Percentiles rank a stretch among this genome's conserved stretches.
phyloP scores from a whole-genome alignment of 92 coral and sea anemone genomes.

The Siderastrea radians region DNA sequence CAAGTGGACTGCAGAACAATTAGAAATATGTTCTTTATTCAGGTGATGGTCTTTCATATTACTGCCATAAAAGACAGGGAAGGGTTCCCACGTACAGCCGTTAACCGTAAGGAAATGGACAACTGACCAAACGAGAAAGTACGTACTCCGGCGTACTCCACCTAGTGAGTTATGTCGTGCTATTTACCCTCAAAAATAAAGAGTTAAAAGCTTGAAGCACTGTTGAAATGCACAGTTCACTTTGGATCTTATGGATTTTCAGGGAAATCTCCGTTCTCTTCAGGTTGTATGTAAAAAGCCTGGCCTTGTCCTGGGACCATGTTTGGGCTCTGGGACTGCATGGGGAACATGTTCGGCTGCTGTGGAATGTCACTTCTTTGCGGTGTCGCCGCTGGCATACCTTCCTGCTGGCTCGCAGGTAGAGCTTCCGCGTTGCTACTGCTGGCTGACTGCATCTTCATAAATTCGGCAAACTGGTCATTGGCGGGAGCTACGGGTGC shows the following conservation, averaged over 20 bases:
- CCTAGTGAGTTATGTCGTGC: constrained; percentile 3
- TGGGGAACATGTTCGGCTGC: constrained; percentile 38
- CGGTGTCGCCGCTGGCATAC: constrained; percentile 65
- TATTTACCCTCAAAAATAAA: constrained; percentile 10
- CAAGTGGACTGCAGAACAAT: not conserved
- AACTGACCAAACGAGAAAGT: not conserved
- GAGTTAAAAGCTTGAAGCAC: not conserved
- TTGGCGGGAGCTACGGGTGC: constrained; percentile 54
- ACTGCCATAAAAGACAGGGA: not conserved
- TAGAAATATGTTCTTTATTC: not conserved
- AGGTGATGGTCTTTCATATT: not conserved
- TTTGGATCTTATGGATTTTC: constrained; percentile 61
- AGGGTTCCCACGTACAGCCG: not conserved
- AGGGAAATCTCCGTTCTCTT: constrained; percentile 72
- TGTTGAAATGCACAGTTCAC: not conserved
- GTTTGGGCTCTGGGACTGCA: constrained; percentile 30
- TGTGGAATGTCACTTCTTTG: constrained; percentile 65
- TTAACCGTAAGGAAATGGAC: not conserved
- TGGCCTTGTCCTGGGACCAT: constrained; percentile 33
- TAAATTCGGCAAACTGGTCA: constrained; percentile 83
- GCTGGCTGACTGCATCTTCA: constrained; percentile 84
- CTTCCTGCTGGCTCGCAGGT: constrained; percentile 59
- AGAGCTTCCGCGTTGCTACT: constrained; percentile 24
- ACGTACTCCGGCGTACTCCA: constrained; percentile 1
- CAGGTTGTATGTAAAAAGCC: constrained; percentile 52